These are phyloP conservation scores for Propithecus deckenii DNA, from an alignment of 2,797 vertebrate species.

Conservation along the genomic window DNA sequence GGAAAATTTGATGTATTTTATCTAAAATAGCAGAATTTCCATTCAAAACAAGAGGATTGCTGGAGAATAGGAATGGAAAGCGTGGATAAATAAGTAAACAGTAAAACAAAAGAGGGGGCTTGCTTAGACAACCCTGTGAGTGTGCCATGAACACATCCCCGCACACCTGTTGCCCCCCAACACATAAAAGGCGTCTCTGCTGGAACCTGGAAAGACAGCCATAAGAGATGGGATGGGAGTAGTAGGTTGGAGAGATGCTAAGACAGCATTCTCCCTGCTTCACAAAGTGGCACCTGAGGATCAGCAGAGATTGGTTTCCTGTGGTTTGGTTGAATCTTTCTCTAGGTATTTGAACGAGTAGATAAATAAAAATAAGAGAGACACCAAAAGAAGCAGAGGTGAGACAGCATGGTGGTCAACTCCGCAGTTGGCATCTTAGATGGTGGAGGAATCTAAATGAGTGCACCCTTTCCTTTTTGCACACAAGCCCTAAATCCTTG, in stretches of 20 bases:
- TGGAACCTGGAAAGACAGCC: not conserved
- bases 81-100: not conserved
- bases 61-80: not conserved
- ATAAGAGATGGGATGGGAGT: not conserved
- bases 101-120: not conserved
- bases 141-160: not conserved
- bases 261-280: not conserved
- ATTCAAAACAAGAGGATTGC: not conserved
- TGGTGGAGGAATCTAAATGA: too few relatives aligned
- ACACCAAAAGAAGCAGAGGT: not conserved
- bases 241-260: not conserved
- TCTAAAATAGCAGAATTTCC: not conserved
- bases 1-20: not conserved
- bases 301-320: not conserved
- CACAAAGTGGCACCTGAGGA: not conserved
- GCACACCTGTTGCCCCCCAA: too few relatives aligned
- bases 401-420: not conserved
- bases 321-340: not conserved
- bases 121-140: not conserved
- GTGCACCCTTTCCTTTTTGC: not conserved
- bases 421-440: not conserved
- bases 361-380: not conserved
- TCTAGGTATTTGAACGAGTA: not conserved
- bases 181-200: not conserved
- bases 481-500: not conserved